Conservation (phyloP, 2,113 vertebrate species). For the Clinocottus analis region DNA sequence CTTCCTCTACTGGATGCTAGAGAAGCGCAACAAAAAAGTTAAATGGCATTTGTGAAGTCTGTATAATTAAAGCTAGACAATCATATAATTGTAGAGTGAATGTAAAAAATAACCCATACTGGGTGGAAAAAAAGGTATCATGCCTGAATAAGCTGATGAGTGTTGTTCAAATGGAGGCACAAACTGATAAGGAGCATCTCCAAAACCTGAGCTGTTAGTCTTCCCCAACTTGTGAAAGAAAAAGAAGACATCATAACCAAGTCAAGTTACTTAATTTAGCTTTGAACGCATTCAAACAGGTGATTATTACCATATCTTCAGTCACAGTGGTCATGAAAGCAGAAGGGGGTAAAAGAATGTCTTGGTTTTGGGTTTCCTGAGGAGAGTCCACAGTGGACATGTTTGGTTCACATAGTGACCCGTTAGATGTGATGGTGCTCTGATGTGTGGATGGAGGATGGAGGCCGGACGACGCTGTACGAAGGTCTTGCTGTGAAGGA, state of each 20-base stretch:
- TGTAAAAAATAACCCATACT: neutral
- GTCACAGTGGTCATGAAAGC: constrained; percentile 73
- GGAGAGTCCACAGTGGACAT: neutral
- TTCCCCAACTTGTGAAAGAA: constrained; percentile 32
- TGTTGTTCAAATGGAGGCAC: neutral
- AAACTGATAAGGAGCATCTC: constrained; percentile 8
- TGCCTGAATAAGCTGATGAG: constrained; percentile 44
- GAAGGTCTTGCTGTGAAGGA: constrained; percentile 6
- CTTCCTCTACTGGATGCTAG: constrained; percentile 41
- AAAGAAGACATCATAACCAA: neutral
- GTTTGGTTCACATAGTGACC: neutral
- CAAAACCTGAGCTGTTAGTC: constrained; percentile 7
- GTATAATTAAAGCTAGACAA: neutral
- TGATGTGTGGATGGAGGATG: constrained; percentile 23
- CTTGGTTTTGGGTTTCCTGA: constrained; percentile 40
- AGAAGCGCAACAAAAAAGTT: constrained; percentile 13
- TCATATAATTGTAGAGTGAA: neutral
- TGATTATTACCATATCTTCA: constrained; percentile 55
- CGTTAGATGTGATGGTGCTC: neutral
- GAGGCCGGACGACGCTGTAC: neutral
- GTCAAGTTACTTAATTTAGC: neutral
- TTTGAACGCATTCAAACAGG: neutral
- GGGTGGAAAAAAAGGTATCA: neutral
- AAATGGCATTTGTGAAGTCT: neutral
- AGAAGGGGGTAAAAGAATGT: constrained; percentile 80